Evolutionary conservation across 2,888 invertebrate genomes (phyloP), one percentile per base, ranked within the genome.

Genomic region (Heliconius sara): DNA sequence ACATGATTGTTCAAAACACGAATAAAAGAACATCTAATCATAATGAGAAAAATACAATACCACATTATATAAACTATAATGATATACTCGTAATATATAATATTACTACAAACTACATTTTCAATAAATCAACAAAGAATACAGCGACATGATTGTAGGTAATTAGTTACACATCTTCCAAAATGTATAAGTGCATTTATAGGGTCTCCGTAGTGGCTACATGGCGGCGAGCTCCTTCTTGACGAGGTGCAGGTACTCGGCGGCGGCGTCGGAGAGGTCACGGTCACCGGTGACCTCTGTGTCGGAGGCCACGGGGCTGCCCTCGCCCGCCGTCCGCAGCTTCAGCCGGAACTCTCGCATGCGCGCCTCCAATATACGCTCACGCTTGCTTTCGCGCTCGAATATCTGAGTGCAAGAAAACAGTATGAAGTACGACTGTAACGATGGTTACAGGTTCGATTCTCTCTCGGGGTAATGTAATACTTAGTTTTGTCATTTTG

Each of bases 281-380:
- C 84, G 82, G 87, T 92, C 93, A 16, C 90, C 92, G 39, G 82
- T 30, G n/a, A 88, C 74, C n/a, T 91, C 92, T 22, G 85, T 84
- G 72, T 82, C 75, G 34, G 87, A 88, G 74, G 83, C 85, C 66
- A 79, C 83, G 5, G 86, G 88, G 83, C 88, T 87, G 81, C 87
- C 89, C 81, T 91, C 91, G 80, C 91, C 92, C 65, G 89, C 91
- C 84, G 92, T 90, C 63, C 91, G 88, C 87, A 84, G 84, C 91
- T 96, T 96, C 27, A 97, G 91, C 70, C 96, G 95, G 83, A 98
- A 96, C 92, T 99, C 99, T 82, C 98, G 96, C 87, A 97, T 96
- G 85, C 98, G 96, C 7, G 98, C 97, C 90, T 99, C 99, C 84
- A 99, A 95, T 79, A 99, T 98, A 90, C 98, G 98, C 90, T 99